These are phyloP conservation scores for Sipha flava DNA, from an alignment of 1,140 invertebrate species.

Conservation along the genomic window DNA sequence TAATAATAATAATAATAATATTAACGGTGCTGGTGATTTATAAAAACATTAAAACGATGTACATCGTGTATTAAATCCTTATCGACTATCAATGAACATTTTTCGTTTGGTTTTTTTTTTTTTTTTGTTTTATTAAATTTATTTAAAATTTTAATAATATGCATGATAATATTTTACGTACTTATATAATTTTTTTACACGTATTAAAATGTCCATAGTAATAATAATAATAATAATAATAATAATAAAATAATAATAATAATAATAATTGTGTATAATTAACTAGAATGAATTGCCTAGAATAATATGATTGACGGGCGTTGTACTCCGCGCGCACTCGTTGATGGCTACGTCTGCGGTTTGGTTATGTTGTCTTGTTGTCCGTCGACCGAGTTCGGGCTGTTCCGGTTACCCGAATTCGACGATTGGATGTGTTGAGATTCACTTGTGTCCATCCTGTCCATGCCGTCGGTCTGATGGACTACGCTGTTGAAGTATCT, in stretches of 20 bases:
- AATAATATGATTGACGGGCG: too few species aligned
- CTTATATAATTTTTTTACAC: background rate
- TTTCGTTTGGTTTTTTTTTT: too few species aligned
- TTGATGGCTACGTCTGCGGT: background rate
- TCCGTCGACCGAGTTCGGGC: background rate
- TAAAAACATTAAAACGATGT: background rate
- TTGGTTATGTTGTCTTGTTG: slow-evolving; percentile 20
- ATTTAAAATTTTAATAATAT: background rate
- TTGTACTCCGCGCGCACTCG: too few species aligned
- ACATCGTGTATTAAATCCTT: background rate
- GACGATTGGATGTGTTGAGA: slow-evolving; percentile 16
- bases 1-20: too few species aligned
- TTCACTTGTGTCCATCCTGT: slow-evolving; percentile 35
- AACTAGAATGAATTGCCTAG: slow-evolving; percentile 3
- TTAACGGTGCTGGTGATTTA: background rate
- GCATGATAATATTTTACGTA: too few species aligned
- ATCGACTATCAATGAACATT: background rate
- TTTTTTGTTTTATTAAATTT: background rate
- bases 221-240: background rate
- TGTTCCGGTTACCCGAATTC: background rate
- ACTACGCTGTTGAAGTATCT: slow-evolving; percentile 42
- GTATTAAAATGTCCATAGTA: background rate
- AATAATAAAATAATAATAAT: background rate
- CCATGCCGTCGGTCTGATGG: slow-evolving; percentile 40
- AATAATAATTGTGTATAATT: background rate